A percentile compares a stretch with the other conserved stretches of the same genome.
Evolutionary conservation across 2,113 vertebrate genomes (phyloP).

Genomic region (Chinchilla lanigera): DNA sequence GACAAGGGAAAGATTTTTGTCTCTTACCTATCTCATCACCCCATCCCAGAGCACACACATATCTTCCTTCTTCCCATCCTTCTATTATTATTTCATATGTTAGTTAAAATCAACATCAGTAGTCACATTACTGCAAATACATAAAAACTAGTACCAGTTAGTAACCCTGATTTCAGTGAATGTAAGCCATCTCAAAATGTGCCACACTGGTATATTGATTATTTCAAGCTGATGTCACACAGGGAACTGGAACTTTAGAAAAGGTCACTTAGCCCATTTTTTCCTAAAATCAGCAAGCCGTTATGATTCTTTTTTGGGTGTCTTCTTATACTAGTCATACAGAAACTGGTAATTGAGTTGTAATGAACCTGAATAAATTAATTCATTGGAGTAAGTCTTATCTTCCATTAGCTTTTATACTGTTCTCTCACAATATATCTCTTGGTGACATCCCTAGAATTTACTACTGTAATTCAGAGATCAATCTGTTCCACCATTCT

Average conservation of each 20-base stretch:
- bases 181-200: neutral
- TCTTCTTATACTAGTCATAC: neutral
- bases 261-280: neutral
- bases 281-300: neutral
- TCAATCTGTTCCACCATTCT: neutral
- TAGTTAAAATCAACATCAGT: neutral
- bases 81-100: neutral
- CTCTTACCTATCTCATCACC: neutral
- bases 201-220: neutral
- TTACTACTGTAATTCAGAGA: neutral
- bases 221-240: neutral
- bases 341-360: neutral
- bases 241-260: neutral
- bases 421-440: neutral
- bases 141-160: neutral
- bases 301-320: neutral
- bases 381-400: neutral
- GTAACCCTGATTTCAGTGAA: neutral
- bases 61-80: neutral
- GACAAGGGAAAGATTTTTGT: neutral
- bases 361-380: neutral
- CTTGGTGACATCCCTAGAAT: neutral
- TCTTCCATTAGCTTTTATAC: neutral
- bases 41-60: neutral
- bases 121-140: conserved; percentile 48